Percentiles rank a stretch among this genome's conserved stretches.
Conservation (phyloP, 2,888 invertebrate genomes). For the Brachylomia viminalis region DNA sequence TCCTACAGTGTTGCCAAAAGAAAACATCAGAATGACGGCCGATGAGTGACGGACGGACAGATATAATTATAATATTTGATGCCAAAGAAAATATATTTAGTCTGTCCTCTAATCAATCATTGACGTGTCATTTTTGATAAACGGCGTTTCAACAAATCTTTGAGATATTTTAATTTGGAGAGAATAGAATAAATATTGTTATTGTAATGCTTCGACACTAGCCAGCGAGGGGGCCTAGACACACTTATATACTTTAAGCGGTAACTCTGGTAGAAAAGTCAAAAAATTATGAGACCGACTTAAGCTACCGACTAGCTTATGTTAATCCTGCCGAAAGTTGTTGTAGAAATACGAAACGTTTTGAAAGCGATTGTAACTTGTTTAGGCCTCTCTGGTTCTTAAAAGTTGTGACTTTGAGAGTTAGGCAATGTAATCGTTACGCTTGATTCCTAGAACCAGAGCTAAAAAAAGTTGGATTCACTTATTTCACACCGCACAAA, state of each 20-base stretch:
- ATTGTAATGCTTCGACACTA: neutral
- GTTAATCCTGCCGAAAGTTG: neutral
- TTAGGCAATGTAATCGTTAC: neutral
- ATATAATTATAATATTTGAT: constrained; percentile 65
- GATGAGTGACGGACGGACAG: constrained; percentile 62
- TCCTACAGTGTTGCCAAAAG: constrained; percentile 49
- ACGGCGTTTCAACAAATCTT: constrained; percentile 59
- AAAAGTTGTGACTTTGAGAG: neutral
- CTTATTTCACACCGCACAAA: constrained; percentile 10
- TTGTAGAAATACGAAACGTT: neutral
- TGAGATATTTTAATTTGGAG: constrained; percentile 33
- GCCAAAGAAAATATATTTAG: constrained; percentile 67
- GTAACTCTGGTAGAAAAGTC: neutral
- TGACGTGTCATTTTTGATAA: constrained; percentile 59
- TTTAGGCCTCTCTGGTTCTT: neutral
- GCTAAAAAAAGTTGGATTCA: constrained; percentile 1
- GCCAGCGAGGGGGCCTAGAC: neutral
- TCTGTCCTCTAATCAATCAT: constrained; percentile 64
- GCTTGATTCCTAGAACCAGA: neutral
- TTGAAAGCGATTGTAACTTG: neutral
- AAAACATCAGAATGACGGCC: constrained; percentile 48
- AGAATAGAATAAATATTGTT: neutral
- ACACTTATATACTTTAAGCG: neutral
- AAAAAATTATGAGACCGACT: neutral
- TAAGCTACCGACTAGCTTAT: neutral